Evolutionary conservation across 1,140 invertebrate species (phyloP).

Genomic region (Diprion similis): DNA sequence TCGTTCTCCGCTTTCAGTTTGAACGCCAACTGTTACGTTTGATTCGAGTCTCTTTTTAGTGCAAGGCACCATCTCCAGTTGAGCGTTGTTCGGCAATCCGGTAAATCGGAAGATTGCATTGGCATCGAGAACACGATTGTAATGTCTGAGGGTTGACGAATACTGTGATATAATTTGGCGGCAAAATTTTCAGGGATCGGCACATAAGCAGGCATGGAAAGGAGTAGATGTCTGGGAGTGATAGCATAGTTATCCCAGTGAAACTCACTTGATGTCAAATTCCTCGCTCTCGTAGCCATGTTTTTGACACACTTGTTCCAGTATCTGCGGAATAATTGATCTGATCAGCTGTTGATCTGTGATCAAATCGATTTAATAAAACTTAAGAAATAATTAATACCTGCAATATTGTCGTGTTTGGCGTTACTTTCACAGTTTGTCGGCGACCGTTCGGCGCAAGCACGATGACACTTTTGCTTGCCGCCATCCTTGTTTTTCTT

Average conservation of each 20-base stretch:
- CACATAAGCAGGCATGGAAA: neutral
- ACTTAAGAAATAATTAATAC: conserved; percentile 47
- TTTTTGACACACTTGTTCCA: conserved; percentile 82
- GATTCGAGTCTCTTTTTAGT: conserved; percentile 65
- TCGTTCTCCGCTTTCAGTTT: conserved; percentile 74
- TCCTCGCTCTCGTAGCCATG: conserved; percentile 73
- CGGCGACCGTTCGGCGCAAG: conserved; percentile 73
- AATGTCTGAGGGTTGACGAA: conserved; percentile 64
- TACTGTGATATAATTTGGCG: neutral
- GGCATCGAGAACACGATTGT: conserved; percentile 75
- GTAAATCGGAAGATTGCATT: conserved; percentile 77
- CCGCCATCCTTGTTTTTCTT: conserved; percentile 36
- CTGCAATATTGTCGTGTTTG: conserved; percentile 75
- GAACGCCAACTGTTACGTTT: conserved; percentile 74
- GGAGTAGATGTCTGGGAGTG: neutral
- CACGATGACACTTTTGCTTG: conserved; percentile 62
- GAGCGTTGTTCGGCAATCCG: conserved; percentile 83
- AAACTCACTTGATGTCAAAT: conserved; percentile 73
- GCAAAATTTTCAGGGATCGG: neutral
- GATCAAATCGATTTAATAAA: conserved; percentile 11
- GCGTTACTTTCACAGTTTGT: conserved; percentile 72
- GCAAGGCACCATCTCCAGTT: conserved; percentile 76
- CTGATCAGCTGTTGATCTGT: conserved; percentile 13
- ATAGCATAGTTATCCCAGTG: neutral
- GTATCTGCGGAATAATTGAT: conserved; percentile 63